A percentile compares a stretch with the other conserved stretches of the same genome.
phyloP scores from a whole-genome alignment of 2,888 invertebrate genomes.

The Malachius bipustulatus region DNA sequence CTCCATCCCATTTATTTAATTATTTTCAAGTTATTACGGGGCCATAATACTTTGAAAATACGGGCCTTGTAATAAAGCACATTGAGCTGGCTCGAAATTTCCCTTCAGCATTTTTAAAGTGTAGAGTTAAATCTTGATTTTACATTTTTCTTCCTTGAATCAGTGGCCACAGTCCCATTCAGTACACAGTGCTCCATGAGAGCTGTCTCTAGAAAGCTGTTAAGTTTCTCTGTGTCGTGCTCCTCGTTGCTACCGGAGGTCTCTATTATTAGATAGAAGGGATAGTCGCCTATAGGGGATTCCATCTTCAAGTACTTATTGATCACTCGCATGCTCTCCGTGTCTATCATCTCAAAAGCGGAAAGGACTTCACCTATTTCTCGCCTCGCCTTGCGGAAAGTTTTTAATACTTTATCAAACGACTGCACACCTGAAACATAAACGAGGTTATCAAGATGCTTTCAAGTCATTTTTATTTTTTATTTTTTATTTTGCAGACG shows the following conservation, averaged over 20 bases:
- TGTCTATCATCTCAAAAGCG: conserved; percentile 90
- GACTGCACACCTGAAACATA: conserved; percentile 52
- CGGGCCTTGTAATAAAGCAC: too few species aligned
- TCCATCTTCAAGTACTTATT: conserved; percentile 46
- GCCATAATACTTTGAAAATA: too few species aligned
- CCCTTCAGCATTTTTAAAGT: too few species aligned
- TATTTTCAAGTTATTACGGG: too few species aligned
- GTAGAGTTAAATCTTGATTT: too few species aligned
- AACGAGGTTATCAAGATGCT: not conserved
- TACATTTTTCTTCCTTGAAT: conserved; percentile 65
- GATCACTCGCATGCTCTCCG: conserved; percentile 52
- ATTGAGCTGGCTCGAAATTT: too few species aligned
- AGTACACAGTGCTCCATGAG: conserved; percentile 57
- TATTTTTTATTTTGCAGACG: too few species aligned
- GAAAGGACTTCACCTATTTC: conserved; percentile 82
- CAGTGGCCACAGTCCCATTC: conserved; percentile 75
- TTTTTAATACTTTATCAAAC: conserved; percentile 66
- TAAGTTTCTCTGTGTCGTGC: conserved; percentile 81
- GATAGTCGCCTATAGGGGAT: conserved; percentile 53
- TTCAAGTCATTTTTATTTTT: not conserved
- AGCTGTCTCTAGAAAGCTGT: conserved; percentile 58
- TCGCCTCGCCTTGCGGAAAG: conserved; percentile 60
- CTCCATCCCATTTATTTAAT: too few species aligned
- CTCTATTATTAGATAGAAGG: conserved; percentile 77
- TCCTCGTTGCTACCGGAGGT: conserved; percentile 70